These are phyloP conservation scores for Halesus radiatus DNA, from an alignment of 1,140 invertebrate genomes.

Conservation along the genomic window DNA sequence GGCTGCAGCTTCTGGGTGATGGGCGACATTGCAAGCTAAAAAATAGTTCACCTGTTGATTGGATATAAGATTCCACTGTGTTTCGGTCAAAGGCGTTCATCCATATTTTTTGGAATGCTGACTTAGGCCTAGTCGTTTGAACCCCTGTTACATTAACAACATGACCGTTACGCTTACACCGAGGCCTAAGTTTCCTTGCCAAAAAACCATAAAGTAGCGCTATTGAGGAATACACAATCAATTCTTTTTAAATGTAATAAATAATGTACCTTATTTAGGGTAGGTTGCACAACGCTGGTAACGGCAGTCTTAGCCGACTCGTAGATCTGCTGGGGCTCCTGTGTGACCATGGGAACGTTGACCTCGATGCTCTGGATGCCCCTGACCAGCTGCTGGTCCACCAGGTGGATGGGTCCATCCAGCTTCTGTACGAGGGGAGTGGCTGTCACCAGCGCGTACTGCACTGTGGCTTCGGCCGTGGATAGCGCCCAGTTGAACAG, in stretches of 20 bases:
- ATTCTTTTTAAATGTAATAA: too few species aligned
- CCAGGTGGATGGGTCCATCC: conserved; percentile 74
- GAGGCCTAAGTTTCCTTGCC: too few species aligned
- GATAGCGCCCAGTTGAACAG: conserved; percentile 78
- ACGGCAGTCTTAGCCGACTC: conserved; percentile 79
- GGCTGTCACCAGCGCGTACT: conserved; percentile 72
- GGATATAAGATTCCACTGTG: too few species aligned
- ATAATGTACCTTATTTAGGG: conserved; percentile 18
- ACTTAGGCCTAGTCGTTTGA: too few species aligned
- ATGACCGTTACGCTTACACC: too few species aligned
- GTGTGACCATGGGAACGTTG: conserved; percentile 77
- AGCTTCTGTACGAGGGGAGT: conserved; percentile 74
- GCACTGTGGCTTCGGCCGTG: conserved; percentile 77
- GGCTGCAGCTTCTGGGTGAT: conserved; percentile 78
- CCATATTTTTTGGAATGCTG: too few species aligned
- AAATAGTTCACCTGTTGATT: too few species aligned
- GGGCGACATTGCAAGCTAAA: conserved; percentile 56
- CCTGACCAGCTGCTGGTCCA: conserved; percentile 77
- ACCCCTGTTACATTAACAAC: too few species aligned
- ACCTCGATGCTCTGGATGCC: conserved; percentile 78
- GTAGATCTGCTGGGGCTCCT: conserved; percentile 79
- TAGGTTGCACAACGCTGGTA: conserved; percentile 64
- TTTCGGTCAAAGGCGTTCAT: too few species aligned
- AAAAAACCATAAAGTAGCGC: too few species aligned
- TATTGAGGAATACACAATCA: too few species aligned